Conservation (phyloP, 2,113 vertebrate species). For the Dromiciops gliroides region DNA sequence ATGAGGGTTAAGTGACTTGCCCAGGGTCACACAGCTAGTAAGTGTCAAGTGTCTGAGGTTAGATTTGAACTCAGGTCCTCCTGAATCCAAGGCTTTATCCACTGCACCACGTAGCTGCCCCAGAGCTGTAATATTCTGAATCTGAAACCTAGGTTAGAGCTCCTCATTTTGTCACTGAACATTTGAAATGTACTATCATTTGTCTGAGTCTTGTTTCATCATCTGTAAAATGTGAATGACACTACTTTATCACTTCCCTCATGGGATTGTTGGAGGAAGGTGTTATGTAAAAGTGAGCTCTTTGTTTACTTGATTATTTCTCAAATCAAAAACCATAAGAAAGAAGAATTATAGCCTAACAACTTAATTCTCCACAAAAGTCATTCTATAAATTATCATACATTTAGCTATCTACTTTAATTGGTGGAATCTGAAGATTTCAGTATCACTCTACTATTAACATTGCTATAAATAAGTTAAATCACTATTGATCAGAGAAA, state of each 20-base stretch:
- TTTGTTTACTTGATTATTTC: not conserved
- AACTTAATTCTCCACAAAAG: not conserved
- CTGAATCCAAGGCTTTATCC: no score
- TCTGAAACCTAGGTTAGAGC: not conserved
- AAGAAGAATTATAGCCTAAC: not conserved
- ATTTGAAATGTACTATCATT: not conserved
- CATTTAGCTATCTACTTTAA: not conserved
- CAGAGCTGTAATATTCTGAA: not conserved
- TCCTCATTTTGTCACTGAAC: not conserved
- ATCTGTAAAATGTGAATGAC: not conserved
- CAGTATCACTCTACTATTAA: not conserved
- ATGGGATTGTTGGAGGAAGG: not conserved
- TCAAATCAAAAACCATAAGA: not conserved
- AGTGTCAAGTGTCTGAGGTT: no score
- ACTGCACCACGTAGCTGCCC: no score
- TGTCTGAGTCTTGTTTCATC: not conserved
- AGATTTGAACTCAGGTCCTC: no score
- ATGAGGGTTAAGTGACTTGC: no score
- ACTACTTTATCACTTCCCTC: not conserved
- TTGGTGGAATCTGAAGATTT: not conserved
- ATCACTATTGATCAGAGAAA: no score
- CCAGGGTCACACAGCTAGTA: no score
- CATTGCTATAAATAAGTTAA: not conserved
- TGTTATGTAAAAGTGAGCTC: not conserved
- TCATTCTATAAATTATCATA: not conserved